Percentiles rank a stretch among this genome's conserved stretches.
These are phyloP conservation scores for Biston stratarius DNA, from an alignment of 2,888 invertebrate species.

Conservation along the genomic window DNA sequence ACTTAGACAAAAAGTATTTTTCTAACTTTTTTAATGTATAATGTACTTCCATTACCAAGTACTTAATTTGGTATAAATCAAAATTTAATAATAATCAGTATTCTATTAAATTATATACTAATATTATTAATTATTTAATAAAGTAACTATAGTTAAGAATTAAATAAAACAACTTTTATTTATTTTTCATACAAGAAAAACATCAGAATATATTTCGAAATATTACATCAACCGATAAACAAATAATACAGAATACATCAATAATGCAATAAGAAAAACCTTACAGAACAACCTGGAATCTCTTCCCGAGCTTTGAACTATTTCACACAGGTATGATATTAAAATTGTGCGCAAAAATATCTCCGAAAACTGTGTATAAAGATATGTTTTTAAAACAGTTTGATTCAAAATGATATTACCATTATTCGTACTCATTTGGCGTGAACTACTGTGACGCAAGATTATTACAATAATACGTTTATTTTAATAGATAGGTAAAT, in stretches of 20 bases:
- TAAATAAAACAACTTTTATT: slow-evolving; percentile 61
- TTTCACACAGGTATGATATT: slow-evolving; percentile 52
- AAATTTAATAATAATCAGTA: no score
- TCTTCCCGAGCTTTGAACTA: slow-evolving; percentile 4
- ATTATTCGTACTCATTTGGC: slow-evolving; percentile 57
- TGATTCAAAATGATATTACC: slow-evolving; percentile 69
- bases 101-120: no score
- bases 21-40: no score
- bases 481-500: neutral
- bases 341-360: slow-evolving; percentile 71
- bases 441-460: slow-evolving; percentile 31
- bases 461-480: slow-evolving; percentile 9
- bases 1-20: no score
- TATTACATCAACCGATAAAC: slow-evolving; percentile 71
- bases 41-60: no score
- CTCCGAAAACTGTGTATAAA: slow-evolving; percentile 66
- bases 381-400: slow-evolving; percentile 68
- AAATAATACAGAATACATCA: slow-evolving; percentile 55
- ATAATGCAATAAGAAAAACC: slow-evolving; percentile 38
- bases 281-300: slow-evolving; percentile 17
- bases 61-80: no score
- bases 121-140: no score
- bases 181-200: slow-evolving; percentile 73
- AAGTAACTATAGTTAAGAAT: neutral
- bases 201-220: slow-evolving; percentile 85